These are phyloP conservation scores for Hofmannophila pseudospretella DNA, from an alignment of 2,888 invertebrate species.

Conservation along the genomic window DNA sequence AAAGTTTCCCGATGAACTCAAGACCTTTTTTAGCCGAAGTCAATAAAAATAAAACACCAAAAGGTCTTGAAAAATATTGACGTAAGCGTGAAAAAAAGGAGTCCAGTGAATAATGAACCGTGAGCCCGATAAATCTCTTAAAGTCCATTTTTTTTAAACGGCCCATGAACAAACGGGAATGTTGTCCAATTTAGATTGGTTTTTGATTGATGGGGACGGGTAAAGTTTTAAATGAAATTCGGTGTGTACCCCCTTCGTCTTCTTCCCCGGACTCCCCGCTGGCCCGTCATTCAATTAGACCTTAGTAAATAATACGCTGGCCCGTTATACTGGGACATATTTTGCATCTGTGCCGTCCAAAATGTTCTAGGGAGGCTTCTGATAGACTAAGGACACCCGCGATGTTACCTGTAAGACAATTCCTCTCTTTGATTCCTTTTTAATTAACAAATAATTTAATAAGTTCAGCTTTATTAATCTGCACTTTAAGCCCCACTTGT, in stretches of 20 bases:
- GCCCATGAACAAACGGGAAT: slow-evolving; percentile 37
- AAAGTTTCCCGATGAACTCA: too few relatives aligned
- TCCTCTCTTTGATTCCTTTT: too few relatives aligned
- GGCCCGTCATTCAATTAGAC: slow-evolving; percentile 31
- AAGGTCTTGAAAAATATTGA: too few relatives aligned
- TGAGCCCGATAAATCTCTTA: slow-evolving; percentile 1
- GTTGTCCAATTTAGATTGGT: slow-evolving; percentile 63
- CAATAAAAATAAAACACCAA: too few relatives aligned
- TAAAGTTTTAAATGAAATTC: slow-evolving; percentile 61
- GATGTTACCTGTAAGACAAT: too few relatives aligned
- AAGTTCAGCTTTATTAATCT: too few relatives aligned
- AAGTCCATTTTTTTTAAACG: slow-evolving; percentile 19
- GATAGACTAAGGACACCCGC: too few relatives aligned
- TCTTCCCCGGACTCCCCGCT: slow-evolving; percentile 18
- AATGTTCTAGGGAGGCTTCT: background rate
- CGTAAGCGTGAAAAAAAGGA: background rate
- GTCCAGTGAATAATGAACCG: slow-evolving; percentile 1
- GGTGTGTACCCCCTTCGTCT: slow-evolving; percentile 22
- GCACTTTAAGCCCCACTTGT: too few relatives aligned
- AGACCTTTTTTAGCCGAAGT: too few relatives aligned
- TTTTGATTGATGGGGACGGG: slow-evolving; percentile 64
- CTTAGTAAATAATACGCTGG: slow-evolving; percentile 26
- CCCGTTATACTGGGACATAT: slow-evolving; percentile 2
- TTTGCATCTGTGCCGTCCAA: slow-evolving; percentile 1
- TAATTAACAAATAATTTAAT: too few relatives aligned